phyloP scores from a whole-genome alignment of 1,140 invertebrate genomes.

The Nasonia giraulti region DNA sequence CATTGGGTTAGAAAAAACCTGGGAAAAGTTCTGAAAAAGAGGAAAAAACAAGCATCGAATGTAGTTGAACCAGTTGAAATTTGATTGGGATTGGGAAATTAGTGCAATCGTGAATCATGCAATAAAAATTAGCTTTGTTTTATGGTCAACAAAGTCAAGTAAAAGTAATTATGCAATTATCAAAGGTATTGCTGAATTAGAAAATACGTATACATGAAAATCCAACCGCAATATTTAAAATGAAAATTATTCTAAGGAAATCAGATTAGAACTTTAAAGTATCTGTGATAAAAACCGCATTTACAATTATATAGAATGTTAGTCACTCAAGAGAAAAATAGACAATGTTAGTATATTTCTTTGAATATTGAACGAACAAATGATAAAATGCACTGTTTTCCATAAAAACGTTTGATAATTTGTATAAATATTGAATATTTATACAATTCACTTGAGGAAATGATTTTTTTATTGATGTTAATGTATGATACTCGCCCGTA shows the following conservation, averaged over 20 bases:
- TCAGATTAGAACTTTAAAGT: slow-evolving; percentile 31
- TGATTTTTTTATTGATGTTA: slow-evolving; percentile 28
- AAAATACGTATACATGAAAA: not conserved
- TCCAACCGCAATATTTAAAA: not conserved
- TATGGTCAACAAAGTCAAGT: not conserved
- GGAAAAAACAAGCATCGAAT: slow-evolving; percentile 33
- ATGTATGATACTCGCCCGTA: not conserved
- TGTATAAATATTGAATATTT: slow-evolving; percentile 14
- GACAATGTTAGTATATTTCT: not conserved
- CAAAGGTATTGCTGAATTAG: not conserved
- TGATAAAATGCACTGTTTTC: slow-evolving; percentile 14
- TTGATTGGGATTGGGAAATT: not conserved
- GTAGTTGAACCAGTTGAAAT: slow-evolving; percentile 43
- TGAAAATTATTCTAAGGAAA: not conserved
- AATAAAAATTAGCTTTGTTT: not conserved
- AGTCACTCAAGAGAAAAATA: not conserved
- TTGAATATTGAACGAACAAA: not conserved
- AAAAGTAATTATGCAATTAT: slow-evolving; percentile 16
- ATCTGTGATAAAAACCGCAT: slow-evolving; percentile 50
- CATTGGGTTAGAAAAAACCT: slow-evolving; percentile 43
- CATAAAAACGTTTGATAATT: slow-evolving; percentile 5
- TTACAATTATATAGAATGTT: slow-evolving; percentile 34
- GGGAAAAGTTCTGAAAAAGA: slow-evolving; percentile 45
- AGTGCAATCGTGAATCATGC: not conserved
- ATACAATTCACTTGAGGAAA: not conserved